Evolutionary conservation across 92 coral and sea anemone species (phyloP).

Genomic region (Pocillopora meandrina): DNA sequence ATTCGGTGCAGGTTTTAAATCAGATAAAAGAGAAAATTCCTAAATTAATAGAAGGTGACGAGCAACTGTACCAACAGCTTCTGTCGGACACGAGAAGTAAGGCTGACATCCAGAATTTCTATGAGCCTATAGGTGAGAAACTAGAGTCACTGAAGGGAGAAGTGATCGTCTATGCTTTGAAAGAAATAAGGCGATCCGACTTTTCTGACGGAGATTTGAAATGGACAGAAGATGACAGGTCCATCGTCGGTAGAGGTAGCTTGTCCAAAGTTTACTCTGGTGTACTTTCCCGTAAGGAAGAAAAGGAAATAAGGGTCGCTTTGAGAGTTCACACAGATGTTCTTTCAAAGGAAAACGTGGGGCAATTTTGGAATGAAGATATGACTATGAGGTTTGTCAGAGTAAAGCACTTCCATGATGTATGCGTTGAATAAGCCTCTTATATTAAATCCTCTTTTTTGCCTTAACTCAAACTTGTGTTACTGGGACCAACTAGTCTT

Average conservation of each 20-base stretch:
- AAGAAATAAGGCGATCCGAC: conserved; percentile 1
- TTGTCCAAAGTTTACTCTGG: conserved; percentile 15
- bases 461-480: background rate
- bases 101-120: background rate
- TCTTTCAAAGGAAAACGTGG: conserved; percentile 16
- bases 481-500: too few relatives aligned
- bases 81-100: conserved; percentile 10
- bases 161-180: background rate
- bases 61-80: background rate
- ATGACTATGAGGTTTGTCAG: conserved; percentile 13
- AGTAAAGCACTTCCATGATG: too few relatives aligned
- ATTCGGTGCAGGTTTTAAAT: background rate
- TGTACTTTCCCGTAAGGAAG: background rate
- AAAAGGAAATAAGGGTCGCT: conserved; percentile 2
- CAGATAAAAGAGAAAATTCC: conserved; percentile 7
- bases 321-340: conserved; percentile 26
- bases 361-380: conserved; percentile 32
- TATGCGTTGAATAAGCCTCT: too few relatives aligned
- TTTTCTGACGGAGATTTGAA: background rate
- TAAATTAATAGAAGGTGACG: background rate
- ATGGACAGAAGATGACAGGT: background rate
- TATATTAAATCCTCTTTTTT: too few relatives aligned
- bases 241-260: conserved; percentile 10
- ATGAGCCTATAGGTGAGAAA: background rate
- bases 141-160: background rate